phyloP scores from a whole-genome alignment of 1,140 invertebrate species.

The Bombus waltoni region DNA sequence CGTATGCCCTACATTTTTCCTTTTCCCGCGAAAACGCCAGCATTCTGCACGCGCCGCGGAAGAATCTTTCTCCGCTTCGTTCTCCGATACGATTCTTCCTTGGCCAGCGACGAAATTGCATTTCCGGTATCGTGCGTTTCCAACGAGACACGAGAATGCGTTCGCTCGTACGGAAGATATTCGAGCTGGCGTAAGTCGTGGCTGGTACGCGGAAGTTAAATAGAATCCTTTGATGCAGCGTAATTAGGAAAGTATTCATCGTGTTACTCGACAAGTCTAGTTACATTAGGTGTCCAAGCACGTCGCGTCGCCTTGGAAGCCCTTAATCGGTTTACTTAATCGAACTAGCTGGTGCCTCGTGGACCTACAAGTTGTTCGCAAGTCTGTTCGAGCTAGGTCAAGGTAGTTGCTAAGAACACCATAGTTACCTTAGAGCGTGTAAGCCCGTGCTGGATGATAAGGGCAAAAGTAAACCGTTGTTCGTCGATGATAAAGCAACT shows the following conservation, averaged over 20 bases:
- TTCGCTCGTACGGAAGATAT: too few relatives aligned
- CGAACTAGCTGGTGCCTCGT: neutral
- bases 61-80: neutral
- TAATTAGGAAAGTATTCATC: neutral
- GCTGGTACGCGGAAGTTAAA: neutral
- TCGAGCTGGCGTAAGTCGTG: too few relatives aligned
- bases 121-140: too few relatives aligned
- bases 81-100: neutral
- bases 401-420: neutral
- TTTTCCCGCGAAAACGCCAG: slow-evolving; percentile 3
- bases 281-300: neutral
- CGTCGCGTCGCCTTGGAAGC: neutral
- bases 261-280: neutral
- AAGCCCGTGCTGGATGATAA: neutral
- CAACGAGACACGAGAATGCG: too few relatives aligned
- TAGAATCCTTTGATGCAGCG: neutral
- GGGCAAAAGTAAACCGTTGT: neutral
- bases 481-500: neutral
- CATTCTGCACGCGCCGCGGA: neutral
- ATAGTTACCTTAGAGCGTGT: neutral
- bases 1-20: slow-evolving; percentile 39
- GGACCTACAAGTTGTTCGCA: neutral
- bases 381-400: slow-evolving; percentile 4
- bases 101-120: too few relatives aligned
- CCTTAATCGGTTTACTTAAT: slow-evolving; percentile 29